These are phyloP conservation scores for Actinia equina DNA, from an alignment of 64 coral and sea anemone genomes.

Conservation along the genomic window DNA sequence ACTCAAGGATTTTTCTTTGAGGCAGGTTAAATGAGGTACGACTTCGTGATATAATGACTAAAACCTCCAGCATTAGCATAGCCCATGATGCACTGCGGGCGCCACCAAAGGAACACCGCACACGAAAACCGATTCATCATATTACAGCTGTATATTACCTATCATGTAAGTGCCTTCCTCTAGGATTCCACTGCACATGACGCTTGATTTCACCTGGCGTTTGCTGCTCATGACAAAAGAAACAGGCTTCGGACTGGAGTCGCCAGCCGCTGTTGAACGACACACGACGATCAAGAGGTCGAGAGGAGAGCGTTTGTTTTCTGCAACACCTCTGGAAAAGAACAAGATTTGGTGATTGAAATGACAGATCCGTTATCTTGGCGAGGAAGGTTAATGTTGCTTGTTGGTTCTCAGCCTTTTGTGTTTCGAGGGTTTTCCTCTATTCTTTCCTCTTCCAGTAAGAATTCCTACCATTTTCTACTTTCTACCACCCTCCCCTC, in stretches of 20 bases:
- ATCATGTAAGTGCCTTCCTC: slow-evolving; percentile 91
- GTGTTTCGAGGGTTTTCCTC: neutral
- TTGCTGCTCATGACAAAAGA: slow-evolving; percentile 74
- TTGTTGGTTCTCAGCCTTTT: too few species aligned
- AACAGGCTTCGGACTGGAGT: slow-evolving; percentile 50
- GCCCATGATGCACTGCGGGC: too few species aligned
- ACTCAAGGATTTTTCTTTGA: too few species aligned
- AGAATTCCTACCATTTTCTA: too few species aligned
- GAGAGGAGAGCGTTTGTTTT: slow-evolving; percentile 54
- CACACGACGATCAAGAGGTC: slow-evolving; percentile 88
- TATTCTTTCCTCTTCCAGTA: too few species aligned
- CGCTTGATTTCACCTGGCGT: slow-evolving; percentile 71
- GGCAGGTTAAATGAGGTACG: too few species aligned
- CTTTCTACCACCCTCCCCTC: neutral
- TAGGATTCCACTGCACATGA: slow-evolving; percentile 67
- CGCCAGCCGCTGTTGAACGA: slow-evolving; percentile 56
- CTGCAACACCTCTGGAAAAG: slow-evolving; percentile 46
- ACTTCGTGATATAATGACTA: too few species aligned
- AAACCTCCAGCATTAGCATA: too few species aligned
- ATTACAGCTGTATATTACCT: slow-evolving; percentile 63
- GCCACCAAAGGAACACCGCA: too few species aligned
- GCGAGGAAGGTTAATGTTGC: too few species aligned
- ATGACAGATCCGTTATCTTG: too few species aligned
- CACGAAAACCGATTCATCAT: neutral
- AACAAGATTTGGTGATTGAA: neutral